A percentile compares a stretch with the other conserved stretches of the same genome.
These are phyloP conservation scores for Acromyrmex charruanus DNA, from an alignment of 1,140 invertebrate species.

Conservation along the genomic window DNA sequence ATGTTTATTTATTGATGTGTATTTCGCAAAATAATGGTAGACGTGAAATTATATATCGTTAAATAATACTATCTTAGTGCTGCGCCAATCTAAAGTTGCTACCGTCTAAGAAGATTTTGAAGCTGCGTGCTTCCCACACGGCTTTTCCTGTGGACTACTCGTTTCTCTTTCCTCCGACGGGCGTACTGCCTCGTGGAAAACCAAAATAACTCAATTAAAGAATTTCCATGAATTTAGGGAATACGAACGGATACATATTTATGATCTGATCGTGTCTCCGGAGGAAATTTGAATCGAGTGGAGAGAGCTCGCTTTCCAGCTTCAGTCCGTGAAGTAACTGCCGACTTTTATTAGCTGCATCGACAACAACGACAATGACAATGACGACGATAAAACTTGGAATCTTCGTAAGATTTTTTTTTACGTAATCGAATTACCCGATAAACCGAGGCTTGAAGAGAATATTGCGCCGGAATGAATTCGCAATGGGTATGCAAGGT, in stretches of 20 bases:
- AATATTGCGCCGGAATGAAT: slow-evolving; percentile 41
- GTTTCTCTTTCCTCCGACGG: slow-evolving; percentile 30
- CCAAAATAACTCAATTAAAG: slow-evolving; percentile 86
- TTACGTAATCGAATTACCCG: slow-evolving; percentile 57
- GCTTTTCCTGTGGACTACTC: slow-evolving; percentile 77
- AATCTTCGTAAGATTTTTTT: slow-evolving; percentile 56
- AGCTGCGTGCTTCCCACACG: slow-evolving; percentile 82
- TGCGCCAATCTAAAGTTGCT: slow-evolving; percentile 49
- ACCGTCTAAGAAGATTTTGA: slow-evolving; percentile 80
- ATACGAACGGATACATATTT: slow-evolving; percentile 84
- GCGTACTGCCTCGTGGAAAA: slow-evolving; percentile 73
- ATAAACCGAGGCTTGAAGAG: slow-evolving; percentile 28
- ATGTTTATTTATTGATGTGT: background rate
- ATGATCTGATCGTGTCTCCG: slow-evolving; percentile 81
- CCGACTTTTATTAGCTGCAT: slow-evolving; percentile 58
- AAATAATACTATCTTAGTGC: slow-evolving; percentile 54
- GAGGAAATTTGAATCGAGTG: slow-evolving; percentile 80
- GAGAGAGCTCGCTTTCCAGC: slow-evolving; percentile 56
- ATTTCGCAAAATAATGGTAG: background rate
- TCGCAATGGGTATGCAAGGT: slow-evolving; percentile 14
- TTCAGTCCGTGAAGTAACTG: slow-evolving; percentile 26
- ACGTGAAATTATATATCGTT: slow-evolving; percentile 31
- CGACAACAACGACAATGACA: background rate
- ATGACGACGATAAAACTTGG: slow-evolving; percentile 43
- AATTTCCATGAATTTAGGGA: slow-evolving; percentile 85